A percentile compares a stretch with the other conserved stretches of the same genome.
phyloP scores from a whole-genome alignment of 2,888 invertebrate species.

The Ecliptopera silaceata region DNA sequence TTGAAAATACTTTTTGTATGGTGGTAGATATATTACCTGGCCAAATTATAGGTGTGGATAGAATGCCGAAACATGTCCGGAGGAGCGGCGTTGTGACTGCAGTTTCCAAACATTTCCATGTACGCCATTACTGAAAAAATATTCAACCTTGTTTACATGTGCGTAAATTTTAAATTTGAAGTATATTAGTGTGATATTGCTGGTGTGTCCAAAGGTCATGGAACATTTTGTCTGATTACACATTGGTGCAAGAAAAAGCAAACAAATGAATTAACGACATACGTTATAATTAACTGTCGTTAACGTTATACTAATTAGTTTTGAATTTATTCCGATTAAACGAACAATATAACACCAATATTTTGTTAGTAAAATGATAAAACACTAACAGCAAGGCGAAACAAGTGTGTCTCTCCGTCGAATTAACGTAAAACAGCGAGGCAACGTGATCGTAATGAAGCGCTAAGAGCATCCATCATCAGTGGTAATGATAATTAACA shows the following conservation, averaged over 20 bases:
- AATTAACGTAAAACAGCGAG: conserved; percentile 60
- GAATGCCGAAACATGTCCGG: conserved; percentile 94
- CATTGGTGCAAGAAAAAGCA: no score
- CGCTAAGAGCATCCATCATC: conserved; percentile 67
- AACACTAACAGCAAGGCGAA: conserved; percentile 47
- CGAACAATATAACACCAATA: conserved; percentile 40
- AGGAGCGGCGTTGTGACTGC: conserved; percentile 89
- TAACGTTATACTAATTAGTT: no score
- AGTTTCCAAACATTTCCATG: conserved; percentile 97
- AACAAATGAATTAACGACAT: no score
- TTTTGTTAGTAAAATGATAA: conserved; percentile 42
- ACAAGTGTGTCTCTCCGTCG: conserved; percentile 47
- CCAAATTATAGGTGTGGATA: conserved; percentile 89
- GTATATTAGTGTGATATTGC: conserved; percentile 10
- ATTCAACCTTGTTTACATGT: conserved; percentile 4
- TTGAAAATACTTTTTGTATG: not conserved
- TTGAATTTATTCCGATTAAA: no score
- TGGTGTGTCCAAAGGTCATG: not conserved
- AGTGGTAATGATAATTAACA: conserved; percentile 60
- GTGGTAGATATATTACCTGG: conserved; percentile 55
- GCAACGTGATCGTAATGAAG: conserved; percentile 64
- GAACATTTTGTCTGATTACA: no score
- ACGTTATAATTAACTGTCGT: no score
- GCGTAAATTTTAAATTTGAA: not conserved
- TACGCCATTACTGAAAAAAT: conserved; percentile 92